Conservation (phyloP, 2,888 invertebrate genomes). For the Nasonia oneida region DNA sequence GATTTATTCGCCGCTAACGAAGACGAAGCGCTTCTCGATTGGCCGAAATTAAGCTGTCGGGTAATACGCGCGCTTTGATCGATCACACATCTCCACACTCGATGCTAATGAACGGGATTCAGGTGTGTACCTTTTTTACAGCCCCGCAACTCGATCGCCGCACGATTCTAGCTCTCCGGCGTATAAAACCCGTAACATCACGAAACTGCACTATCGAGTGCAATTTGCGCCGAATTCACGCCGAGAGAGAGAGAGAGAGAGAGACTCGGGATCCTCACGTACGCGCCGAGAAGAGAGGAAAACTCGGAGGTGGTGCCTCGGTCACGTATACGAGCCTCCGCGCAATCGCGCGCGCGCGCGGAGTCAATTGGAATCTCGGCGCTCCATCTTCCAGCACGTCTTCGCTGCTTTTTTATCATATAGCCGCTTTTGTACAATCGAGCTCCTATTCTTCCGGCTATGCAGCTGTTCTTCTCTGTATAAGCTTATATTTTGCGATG, state of each 20-base stretch:
- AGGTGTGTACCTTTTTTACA: not conserved
- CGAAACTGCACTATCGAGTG: constrained; percentile 60
- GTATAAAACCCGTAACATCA: not conserved
- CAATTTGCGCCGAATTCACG: constrained; percentile 65
- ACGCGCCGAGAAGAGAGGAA: too few species aligned
- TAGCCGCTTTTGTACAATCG: not conserved
- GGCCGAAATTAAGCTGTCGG: constrained; percentile 55
- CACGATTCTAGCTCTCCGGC: too few species aligned
- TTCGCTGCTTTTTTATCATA: constrained; percentile 29
- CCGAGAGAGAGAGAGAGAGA: too few species aligned
- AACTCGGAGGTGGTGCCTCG: constrained; percentile 40
- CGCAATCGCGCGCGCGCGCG: constrained; percentile 42
- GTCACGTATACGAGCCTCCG: constrained; percentile 64
- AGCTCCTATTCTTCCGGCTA: not conserved
- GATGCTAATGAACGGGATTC: constrained; percentile 49
- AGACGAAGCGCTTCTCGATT: constrained; percentile 57
- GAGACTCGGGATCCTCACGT: not conserved
- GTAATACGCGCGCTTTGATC: constrained; percentile 18
- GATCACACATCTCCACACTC: not conserved
- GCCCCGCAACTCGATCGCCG: not conserved
- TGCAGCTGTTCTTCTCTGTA: too few species aligned
- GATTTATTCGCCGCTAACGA: constrained; percentile 56
- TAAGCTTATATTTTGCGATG: too few species aligned
- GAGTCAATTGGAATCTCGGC: constrained; percentile 66
- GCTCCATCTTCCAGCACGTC: constrained; percentile 19